Evolutionary conservation across 2,797 vertebrate genomes (phyloP).

Genomic region (Sebastes ruberrimus): DNA sequence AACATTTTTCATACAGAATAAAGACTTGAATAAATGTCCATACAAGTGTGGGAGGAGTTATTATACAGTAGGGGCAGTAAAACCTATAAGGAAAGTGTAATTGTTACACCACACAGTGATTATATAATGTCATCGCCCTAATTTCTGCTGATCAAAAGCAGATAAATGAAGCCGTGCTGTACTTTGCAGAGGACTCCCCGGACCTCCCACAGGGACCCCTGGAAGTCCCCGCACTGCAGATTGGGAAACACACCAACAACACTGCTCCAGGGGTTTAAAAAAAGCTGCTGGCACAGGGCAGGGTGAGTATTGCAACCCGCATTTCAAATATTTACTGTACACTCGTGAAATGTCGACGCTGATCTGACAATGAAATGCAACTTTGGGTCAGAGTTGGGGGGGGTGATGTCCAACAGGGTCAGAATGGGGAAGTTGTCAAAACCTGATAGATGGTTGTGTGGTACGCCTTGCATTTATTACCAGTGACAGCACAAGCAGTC

Average conservation of each 20-base stretch:
- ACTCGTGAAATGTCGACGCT: background rate
- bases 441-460: slow-evolving; percentile 42
- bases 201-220: slow-evolving; percentile 20
- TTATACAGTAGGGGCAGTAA: background rate
- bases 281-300: background rate
- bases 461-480: slow-evolving; percentile 29
- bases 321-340: slow-evolving; percentile 36
- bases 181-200: slow-evolving; percentile 34
- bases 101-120: slow-evolving; percentile 37
- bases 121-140: slow-evolving; percentile 33
- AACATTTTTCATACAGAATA: background rate
- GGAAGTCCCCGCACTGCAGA: background rate
- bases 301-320: background rate
- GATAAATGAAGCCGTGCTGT: slow-evolving; percentile 24
- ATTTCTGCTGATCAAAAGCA: slow-evolving; percentile 35
- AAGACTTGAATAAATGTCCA: background rate
- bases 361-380: slow-evolving; percentile 36
- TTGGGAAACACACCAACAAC: background rate
- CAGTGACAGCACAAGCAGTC: slow-evolving; percentile 48
- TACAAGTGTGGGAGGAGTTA: slow-evolving; percentile 1
- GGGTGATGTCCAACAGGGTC: background rate
- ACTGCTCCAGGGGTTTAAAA: background rate
- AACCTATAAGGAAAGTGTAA: slow-evolving; percentile 28
- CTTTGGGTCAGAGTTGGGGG: background rate
- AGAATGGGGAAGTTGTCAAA: slow-evolving; percentile 61